Base-by-base conservation (phyloP, 2,113 vertebrate species). In the Cepphus grylle region DNA sequence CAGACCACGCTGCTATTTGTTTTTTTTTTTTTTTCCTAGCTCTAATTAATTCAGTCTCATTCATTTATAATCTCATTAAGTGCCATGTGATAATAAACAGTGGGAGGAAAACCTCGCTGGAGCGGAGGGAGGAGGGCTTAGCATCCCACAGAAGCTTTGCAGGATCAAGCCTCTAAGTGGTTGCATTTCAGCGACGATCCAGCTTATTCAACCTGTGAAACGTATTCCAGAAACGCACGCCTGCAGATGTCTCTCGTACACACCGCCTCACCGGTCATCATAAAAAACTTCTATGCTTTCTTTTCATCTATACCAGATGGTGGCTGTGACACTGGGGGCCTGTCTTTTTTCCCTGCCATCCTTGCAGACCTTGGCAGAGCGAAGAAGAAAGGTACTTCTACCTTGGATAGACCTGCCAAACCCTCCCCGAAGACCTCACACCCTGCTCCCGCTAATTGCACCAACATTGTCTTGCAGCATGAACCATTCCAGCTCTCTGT, bases 381-480 rank as follows among this genome's bases (percentile, higher is more conserved):
- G 77, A 92, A 88, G 90, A 92, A 86, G 92, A 95, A 95, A 96
- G 74, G 81, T 89, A 70, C 88, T 94, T 94, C 84, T 93, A 85
- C 87, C 58, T 95, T 65, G 52, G 85, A 42, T 7, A 86, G 91
- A 85, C 58, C 84, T 95, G 92, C 56, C 87, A 87, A 94, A 70
- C 4, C 14, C 19, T 1, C 70, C 78, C 92, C 55, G 69, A 96
- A 96, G 97, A 97, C 97, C 97, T 82, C 97, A 97, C 97, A 97
- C 93, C 85, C 92, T 29, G 92, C 4, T 25, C 55, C 83, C 2
- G 12, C 92, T 96, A 97, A 97, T 96, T 97, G 91, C 84, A 86
- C 74, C 69, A 52, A 80, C 72, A 14, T 59, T 96, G 92, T 94
- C 92, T 79, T 94, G 87, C 81, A 85, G 90, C 82, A 59, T 29